Evolutionary conservation across 2,113 vertebrate species (phyloP), one percentile per base, ranked within the genome.

Genomic region (Cheilinus undulatus): DNA sequence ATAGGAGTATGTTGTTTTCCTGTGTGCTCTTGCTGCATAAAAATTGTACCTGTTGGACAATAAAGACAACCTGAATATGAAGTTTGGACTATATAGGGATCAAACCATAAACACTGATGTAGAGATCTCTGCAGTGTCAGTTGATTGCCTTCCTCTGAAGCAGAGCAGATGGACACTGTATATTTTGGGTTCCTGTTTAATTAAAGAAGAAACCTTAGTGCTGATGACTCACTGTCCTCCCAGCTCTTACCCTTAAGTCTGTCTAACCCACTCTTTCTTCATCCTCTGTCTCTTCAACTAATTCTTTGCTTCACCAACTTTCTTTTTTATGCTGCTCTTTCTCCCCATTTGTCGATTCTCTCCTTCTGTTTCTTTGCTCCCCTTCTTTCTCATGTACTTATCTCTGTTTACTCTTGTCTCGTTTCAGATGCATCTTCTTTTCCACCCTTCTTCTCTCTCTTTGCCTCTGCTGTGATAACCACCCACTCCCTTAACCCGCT

Each of bases 401-500:
- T n/a, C 15, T 1, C 53, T 45, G 43, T 30, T 50, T 70, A 59
- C 20, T 30, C 36, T 38, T 65, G 46, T 81, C 69, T 36, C 49
- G 64, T 79, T 58, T 64, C 57, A 69, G 74, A 49, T 74, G 71
- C 78, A 69, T 82, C 69, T 51, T 45, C 43, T 46, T 24, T 20
- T 70, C 38, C 49, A 36, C 5, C 22, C 42, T 58, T 49, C 30
- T 42, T 48, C 67, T 78, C 23, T 28, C 26, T 72, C 17, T 59
- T 59, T 68, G 38, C 64, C 59, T 73, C 48, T 36, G 49, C 61
- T 45, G 69, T 49, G 56, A 79, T 77, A 73, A 52, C 76, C 82
- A 78, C 81, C 81, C 83, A 80, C 82, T 81, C 76, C 24, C 83
- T 77, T 67, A 83, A 75, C 79, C 56, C 10, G 62, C 50, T 69